Conservation (phyloP, 2,797 vertebrate species). For the Amazonetta brasiliensis region DNA sequence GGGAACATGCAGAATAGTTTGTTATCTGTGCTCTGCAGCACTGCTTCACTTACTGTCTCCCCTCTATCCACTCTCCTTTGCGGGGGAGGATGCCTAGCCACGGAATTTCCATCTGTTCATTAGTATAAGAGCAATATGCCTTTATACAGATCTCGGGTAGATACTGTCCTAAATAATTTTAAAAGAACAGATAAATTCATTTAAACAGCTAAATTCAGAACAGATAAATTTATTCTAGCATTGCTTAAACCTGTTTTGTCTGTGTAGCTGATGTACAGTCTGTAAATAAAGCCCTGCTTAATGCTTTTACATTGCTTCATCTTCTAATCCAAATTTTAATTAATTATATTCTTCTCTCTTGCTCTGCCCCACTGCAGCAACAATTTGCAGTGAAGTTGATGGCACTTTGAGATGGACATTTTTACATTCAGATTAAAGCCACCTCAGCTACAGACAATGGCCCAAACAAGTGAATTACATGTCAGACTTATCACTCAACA, state of each 20-base stretch:
- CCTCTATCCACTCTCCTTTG: background rate
- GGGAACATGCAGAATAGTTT: background rate
- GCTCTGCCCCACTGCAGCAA: background rate
- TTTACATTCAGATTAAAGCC: background rate
- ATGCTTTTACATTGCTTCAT: background rate
- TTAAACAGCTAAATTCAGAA: background rate
- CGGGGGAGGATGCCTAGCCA: background rate
- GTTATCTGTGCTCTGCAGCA: background rate
- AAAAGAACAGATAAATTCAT: background rate
- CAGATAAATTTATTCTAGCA: background rate
- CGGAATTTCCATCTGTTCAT: background rate
- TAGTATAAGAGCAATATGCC: background rate
- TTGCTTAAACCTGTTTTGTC: background rate
- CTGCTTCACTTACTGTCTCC: background rate
- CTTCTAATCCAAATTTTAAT: background rate
- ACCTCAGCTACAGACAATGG: background rate
- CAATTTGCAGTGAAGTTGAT: background rate
- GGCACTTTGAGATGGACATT: background rate
- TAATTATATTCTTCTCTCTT: background rate
- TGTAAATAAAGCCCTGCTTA: background rate
- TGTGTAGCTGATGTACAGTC: background rate
- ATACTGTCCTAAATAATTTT: background rate
- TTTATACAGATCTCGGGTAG: background rate
- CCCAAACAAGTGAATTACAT: background rate
- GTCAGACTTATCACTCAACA: background rate